A percentile compares a stretch with the other conserved stretches of the same genome.
phyloP scores from a whole-genome alignment of 1,140 invertebrate genomes.

The Caenorhabditis brenneri region DNA sequence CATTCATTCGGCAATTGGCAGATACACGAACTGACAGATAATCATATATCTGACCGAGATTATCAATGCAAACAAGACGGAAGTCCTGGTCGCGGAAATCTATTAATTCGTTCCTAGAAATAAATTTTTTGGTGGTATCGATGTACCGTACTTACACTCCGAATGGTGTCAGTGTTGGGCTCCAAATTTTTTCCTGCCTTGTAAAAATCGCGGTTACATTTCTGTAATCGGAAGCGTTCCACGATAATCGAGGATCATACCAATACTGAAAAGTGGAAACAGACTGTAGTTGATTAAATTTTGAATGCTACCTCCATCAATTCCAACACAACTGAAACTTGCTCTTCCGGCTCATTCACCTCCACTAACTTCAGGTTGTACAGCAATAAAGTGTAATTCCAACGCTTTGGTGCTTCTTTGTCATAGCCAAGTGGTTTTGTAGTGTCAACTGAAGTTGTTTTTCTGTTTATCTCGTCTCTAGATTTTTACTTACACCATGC shows the following conservation, averaged over 20 bases:
- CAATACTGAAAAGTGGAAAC: neutral
- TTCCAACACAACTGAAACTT: slow-evolving; percentile 14
- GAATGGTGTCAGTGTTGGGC: neutral
- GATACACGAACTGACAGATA: slow-evolving; percentile 1
- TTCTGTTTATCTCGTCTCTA: neutral
- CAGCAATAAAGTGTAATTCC: neutral
- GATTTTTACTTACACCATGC: neutral
- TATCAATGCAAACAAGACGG: neutral
- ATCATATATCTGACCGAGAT: neutral
- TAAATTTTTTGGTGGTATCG: neutral
- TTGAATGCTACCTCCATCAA: neutral
- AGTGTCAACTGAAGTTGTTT: neutral
- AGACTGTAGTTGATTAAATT: neutral
- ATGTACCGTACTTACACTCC: neutral
- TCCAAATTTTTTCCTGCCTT: slow-evolving; percentile 10
- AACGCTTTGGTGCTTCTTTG: neutral
- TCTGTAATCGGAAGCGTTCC: neutral
- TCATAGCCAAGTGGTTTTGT: neutral
- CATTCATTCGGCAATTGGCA: slow-evolving; percentile 35
- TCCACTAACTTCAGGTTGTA: neutral
- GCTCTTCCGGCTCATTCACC: neutral
- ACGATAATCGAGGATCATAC: neutral
- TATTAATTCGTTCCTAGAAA: neutral
- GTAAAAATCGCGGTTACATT: neutral
- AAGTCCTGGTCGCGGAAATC: slow-evolving; percentile 6